Evolutionary conservation across 1,140 invertebrate genomes (phyloP).

Genomic region (Penaeus chinensis): DNA sequence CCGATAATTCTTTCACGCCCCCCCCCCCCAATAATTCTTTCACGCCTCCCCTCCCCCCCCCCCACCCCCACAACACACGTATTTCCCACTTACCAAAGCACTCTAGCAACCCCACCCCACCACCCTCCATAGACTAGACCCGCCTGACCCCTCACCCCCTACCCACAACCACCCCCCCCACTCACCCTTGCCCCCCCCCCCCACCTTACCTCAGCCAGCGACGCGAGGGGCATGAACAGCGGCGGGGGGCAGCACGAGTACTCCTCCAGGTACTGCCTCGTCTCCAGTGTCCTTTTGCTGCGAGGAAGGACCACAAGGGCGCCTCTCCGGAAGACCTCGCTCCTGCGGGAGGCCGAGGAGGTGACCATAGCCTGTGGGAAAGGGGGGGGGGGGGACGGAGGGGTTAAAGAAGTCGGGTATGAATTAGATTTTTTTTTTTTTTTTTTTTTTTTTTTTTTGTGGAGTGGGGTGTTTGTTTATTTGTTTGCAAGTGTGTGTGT

Average conservation of each 20-base stretch:
- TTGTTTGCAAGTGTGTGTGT: no score
- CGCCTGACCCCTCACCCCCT: background rate
- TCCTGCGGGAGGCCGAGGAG: constrained; percentile 55
- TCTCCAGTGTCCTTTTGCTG: constrained; percentile 72
- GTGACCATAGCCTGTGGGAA: constrained; percentile 20
- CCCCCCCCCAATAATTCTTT: no score
- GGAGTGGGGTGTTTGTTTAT: no score
- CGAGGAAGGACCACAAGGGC: constrained; percentile 69
- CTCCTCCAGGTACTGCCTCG: constrained; percentile 80
- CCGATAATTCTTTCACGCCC: no score
- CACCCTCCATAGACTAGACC: no score
- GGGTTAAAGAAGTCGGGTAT: no score
- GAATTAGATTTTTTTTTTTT: no score
- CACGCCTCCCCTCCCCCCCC: no score
- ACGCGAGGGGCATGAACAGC: constrained; percentile 81
- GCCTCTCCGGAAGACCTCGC: constrained; percentile 67
- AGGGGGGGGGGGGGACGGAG: background rate
- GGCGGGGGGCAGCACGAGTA: constrained; percentile 88
- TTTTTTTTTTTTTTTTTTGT: no score
- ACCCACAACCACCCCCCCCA: background rate
- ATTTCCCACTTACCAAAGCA: no score
- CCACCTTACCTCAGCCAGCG: constrained; percentile 68
- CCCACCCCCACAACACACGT: no score
- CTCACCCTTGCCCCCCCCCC: background rate
- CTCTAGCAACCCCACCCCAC: no score